Percentiles rank a stretch among this genome's conserved stretches.
Conservation (phyloP, 1,140 invertebrate genomes). For the Plectrocnemia conspersa region DNA sequence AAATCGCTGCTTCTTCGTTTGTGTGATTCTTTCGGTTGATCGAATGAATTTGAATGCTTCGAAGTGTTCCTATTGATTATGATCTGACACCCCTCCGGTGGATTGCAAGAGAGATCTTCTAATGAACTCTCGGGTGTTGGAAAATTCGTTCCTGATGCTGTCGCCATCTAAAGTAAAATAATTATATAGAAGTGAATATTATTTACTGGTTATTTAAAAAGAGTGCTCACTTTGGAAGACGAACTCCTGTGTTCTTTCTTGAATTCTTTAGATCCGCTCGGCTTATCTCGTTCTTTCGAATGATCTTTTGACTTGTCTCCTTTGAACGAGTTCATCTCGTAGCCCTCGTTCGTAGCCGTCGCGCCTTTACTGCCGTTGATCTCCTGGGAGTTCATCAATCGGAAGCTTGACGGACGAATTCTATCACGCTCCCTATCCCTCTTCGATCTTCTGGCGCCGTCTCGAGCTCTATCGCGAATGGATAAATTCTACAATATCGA, state of each 20-base stretch:
- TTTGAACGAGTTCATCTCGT: conserved; percentile 23
- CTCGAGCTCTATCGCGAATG: conserved; percentile 29
- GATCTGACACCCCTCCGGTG: conserved; percentile 45
- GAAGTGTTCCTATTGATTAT: conserved; percentile 46
- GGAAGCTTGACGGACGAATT: conserved; percentile 41
- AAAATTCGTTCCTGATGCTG: conserved; percentile 31
- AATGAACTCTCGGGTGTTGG: conserved; percentile 41
- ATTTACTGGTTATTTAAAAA: neutral
- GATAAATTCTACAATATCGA: conserved; percentile 22
- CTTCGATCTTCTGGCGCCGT: conserved; percentile 28
- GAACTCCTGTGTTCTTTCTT: conserved; percentile 10
- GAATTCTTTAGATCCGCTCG: conserved; percentile 16
- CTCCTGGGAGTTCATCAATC: conserved; percentile 36
- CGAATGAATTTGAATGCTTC: conserved; percentile 38
- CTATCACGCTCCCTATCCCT: conserved; percentile 37
- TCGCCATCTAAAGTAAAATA: conserved; percentile 17
- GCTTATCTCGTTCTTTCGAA: conserved; percentile 25
- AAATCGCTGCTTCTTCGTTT: conserved; percentile 34
- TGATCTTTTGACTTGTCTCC: conserved; percentile 20
- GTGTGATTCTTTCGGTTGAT: conserved; percentile 30
- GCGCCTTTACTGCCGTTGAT: conserved; percentile 8
- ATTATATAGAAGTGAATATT: neutral
- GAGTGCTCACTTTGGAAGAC: neutral
- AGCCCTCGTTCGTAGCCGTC: conserved; percentile 12
- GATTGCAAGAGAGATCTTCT: conserved; percentile 40